phyloP scores from a whole-genome alignment of 1,140 invertebrate species.

The Thaumetopoea pityocampa region DNA sequence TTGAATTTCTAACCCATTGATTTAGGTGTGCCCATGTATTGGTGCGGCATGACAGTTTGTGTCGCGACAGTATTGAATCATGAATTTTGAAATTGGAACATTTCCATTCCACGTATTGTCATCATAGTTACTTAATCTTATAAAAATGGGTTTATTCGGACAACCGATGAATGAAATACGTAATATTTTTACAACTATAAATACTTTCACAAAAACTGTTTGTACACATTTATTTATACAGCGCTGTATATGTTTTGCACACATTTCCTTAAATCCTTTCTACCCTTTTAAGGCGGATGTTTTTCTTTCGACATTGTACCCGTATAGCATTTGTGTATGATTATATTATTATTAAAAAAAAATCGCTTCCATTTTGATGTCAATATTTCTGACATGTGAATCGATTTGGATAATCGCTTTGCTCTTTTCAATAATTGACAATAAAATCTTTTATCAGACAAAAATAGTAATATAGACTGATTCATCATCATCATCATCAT shows the following conservation, averaged over 20 bases:
- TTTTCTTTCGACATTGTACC: conserved; percentile 39
- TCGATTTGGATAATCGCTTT: conserved; percentile 16
- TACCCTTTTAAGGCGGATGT: conserved; percentile 51
- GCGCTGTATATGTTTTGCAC: conserved; percentile 42
- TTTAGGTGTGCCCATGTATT: too few species aligned
- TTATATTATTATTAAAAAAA: conserved; percentile 23
- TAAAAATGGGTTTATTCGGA: conserved; percentile 44
- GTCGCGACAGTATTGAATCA: conserved; percentile 10
- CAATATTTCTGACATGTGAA: conserved; percentile 14
- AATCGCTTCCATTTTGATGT: conserved; percentile 7
- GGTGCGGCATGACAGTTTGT: conserved; percentile 5
- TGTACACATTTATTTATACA: conserved; percentile 63
- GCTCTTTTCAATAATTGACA: conserved; percentile 10
- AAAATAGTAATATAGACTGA: too few species aligned
- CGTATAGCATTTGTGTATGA: conserved; percentile 30
- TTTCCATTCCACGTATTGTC: conserved; percentile 35
- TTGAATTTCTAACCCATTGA: too few species aligned
- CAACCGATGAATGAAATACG: conserved; percentile 36
- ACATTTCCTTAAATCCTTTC: conserved; percentile 33
- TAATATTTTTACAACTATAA: conserved; percentile 52
- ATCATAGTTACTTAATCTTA: conserved; percentile 45
- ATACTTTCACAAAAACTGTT: conserved; percentile 42
- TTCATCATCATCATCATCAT: too few species aligned
- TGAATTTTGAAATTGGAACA: conserved; percentile 20
- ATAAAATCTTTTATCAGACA: conserved; percentile 6